Percentiles rank a stretch among this genome's conserved stretches.
Conservation (phyloP, 2,113 vertebrate species). For the Terrapene triunguis region DNA sequence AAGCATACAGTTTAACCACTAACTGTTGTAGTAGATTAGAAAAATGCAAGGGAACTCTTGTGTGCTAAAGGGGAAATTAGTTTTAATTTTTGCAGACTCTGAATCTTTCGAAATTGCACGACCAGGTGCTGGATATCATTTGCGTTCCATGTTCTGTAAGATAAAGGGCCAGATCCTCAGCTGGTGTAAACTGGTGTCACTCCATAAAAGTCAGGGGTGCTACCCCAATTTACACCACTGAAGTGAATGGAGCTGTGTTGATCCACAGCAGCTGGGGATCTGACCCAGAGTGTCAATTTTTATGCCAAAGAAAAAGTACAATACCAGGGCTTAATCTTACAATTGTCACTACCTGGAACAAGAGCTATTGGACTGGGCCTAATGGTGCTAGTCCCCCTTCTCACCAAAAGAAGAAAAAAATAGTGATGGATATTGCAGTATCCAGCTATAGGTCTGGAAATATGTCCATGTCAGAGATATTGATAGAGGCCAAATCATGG, state of each 20-base stretch:
- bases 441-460: neutral
- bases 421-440: neutral
- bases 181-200: neutral
- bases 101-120: neutral
- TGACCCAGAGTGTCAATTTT: neutral
- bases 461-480: neutral
- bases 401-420: neutral
- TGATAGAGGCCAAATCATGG: neutral
- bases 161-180: neutral
- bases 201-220: neutral
- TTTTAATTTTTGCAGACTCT: neutral
- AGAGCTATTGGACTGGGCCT: neutral
- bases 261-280: neutral
- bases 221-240: neutral
- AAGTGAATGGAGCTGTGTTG: neutral
- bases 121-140: neutral
- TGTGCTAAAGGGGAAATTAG: neutral
- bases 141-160: accelerated
- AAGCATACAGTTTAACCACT: neutral
- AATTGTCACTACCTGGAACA: neutral
- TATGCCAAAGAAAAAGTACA: neutral
- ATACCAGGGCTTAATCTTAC: neutral
- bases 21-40: neutral
- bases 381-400: neutral
- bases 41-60: neutral